Percentiles rank a stretch among this genome's conserved stretches.
Evolutionary conservation across 2,113 vertebrate species (phyloP).

Genomic region (Paradoxurus hermaphroditus): DNA sequence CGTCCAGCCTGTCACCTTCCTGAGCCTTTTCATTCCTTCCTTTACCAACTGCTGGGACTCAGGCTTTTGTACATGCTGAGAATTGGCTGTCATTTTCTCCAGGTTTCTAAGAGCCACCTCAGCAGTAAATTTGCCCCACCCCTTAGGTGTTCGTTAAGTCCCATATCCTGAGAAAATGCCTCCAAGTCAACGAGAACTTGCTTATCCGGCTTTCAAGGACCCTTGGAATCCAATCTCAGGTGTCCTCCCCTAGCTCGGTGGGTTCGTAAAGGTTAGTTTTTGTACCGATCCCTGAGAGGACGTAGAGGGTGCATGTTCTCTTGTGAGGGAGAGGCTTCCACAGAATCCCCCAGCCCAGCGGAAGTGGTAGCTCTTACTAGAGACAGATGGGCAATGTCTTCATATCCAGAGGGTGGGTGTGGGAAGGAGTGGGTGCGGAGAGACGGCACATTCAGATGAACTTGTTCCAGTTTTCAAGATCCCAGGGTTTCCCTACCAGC

Average conservation of each 20-base stretch:
- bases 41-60: neutral
- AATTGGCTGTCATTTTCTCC: neutral
- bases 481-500: neutral
- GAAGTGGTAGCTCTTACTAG: neutral
- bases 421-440: neutral
- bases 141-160: neutral
- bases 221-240: neutral
- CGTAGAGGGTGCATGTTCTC: neutral
- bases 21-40: neutral
- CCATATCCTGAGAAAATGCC: neutral
- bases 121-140: neutral
- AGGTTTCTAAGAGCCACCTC: neutral
- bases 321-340: neutral
- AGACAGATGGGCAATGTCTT: neutral
- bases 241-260: neutral
- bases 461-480: neutral
- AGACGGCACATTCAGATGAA: neutral
- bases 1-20: neutral
- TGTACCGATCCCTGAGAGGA: neutral
- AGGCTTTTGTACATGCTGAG: neutral
- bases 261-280: neutral
- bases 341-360: neutral
- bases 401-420: neutral
- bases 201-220: neutral
- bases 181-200: neutral